A percentile compares a stretch with the other conserved stretches of the same genome.
Evolutionary conservation across 2,113 vertebrate species (phyloP).

Genomic region (Tauraco erythrolophus): DNA sequence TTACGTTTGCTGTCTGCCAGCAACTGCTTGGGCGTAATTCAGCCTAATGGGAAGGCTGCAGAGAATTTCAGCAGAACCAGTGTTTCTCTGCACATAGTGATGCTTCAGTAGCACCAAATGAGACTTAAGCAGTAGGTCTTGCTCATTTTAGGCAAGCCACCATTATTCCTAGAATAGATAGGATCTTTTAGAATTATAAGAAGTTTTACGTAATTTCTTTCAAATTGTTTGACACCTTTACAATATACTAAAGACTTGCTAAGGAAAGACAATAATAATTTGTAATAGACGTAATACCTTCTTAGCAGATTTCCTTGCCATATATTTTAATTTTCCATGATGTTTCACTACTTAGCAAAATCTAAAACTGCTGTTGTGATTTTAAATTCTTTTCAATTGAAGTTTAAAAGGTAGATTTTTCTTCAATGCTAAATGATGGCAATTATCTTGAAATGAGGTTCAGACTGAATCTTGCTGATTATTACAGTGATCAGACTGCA

Average conservation of each 20-base stretch:
- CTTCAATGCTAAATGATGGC: constrained; percentile 7
- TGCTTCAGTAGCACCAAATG: neutral
- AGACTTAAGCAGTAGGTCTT: neutral
- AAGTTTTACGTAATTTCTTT: constrained; percentile 16
- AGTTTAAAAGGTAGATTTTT: constrained; percentile 51
- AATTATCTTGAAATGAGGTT: constrained; percentile 57
- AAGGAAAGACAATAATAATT: constrained; percentile 24
- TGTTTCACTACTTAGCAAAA: constrained; percentile 48
- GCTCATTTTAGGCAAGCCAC: neutral
- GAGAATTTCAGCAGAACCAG: neutral
- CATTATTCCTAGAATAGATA: neutral
- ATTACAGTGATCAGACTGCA: constrained; percentile 33
- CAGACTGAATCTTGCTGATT: constrained; percentile 33
- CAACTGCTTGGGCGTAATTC: neutral
- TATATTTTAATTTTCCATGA: constrained; percentile 34
- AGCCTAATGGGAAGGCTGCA: neutral
- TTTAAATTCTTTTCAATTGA: constrained; percentile 58
- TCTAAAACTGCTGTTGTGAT: constrained; percentile 24
- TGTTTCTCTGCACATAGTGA: neutral
- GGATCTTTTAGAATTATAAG: neutral
- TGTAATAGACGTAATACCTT: constrained; percentile 33
- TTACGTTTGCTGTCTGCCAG: neutral
- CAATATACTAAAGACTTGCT: constrained; percentile 20
- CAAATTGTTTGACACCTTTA: constrained; percentile 41
- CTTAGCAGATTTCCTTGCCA: constrained; percentile 31